phyloP scores from a whole-genome alignment of 2,113 vertebrate genomes.

The Cebus imitator region DNA sequence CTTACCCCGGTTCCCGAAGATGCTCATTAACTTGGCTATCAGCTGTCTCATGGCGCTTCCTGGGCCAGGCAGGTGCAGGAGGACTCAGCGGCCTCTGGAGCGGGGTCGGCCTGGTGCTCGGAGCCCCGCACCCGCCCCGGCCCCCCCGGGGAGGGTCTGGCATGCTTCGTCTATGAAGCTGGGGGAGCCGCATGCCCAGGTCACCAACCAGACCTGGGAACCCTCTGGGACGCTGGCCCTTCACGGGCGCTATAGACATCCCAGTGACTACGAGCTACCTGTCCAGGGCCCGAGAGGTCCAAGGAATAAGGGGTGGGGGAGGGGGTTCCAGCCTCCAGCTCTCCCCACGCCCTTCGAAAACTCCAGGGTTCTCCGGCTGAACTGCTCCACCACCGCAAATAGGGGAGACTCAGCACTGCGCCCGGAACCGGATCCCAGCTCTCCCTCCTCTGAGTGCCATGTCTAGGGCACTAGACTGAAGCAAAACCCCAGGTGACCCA shows the following conservation, averaged over 20 bases:
- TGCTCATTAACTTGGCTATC: conserved; percentile 67
- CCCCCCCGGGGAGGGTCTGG: background rate
- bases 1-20: conserved; percentile 72
- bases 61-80: background rate
- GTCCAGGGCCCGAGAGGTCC: background rate
- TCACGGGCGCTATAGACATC: background rate
- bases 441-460: background rate
- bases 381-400: background rate
- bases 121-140: background rate
- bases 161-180: background rate
- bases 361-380: background rate
- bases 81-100: background rate
- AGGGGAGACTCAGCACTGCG: background rate
- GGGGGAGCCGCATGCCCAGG: background rate
- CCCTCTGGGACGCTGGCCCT: background rate
- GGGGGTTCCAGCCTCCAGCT: background rate
- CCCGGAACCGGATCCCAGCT: background rate
- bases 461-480: background rate
- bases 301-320: background rate
- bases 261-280: background rate
- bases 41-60: conserved; percentile 65
- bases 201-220: background rate
- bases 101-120: accelerated
- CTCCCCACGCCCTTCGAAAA: background rate
- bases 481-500: background rate